Conservation (phyloP, 2,888 invertebrate species). For the Anoplius nigerrimus region DNA sequence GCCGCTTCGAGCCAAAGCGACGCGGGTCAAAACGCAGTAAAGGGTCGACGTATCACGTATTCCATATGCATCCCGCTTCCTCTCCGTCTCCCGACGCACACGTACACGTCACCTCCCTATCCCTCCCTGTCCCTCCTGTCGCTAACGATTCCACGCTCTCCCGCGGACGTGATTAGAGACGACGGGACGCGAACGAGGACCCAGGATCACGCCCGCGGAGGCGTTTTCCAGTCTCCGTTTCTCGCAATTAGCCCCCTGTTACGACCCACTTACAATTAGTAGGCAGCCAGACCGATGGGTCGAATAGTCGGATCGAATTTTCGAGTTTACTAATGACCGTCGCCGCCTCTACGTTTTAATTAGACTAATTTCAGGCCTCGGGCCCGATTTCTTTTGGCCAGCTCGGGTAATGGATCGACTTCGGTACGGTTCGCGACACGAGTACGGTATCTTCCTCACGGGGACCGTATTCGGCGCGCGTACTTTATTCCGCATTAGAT, state of each 20-base stretch:
- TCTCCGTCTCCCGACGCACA: too few species aligned
- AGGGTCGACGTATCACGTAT: constrained; percentile 35
- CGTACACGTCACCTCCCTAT: constrained; percentile 37
- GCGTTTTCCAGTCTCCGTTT: not conserved
- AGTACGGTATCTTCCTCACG: too few species aligned
- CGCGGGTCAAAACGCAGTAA: constrained; percentile 32
- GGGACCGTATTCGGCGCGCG: too few species aligned
- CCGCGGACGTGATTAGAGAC: constrained; percentile 17
- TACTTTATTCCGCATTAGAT: too few species aligned
- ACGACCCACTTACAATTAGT: too few species aligned
- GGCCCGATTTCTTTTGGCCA: too few species aligned
- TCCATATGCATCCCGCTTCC: constrained; percentile 13
- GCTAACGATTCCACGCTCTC: not conserved
- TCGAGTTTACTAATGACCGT: not conserved
- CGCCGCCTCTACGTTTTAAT: not conserved
- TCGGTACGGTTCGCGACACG: too few species aligned
- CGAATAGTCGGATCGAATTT: not conserved
- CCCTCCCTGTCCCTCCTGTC: too few species aligned
- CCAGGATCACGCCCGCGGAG: constrained; percentile 8
- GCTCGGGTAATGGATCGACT: too few species aligned
- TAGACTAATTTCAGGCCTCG: too few species aligned
- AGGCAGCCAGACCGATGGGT: too few species aligned
- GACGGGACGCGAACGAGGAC: constrained; percentile 6
- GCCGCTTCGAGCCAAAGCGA: constrained; percentile 4
- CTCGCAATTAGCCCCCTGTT: too few species aligned